Base-by-base conservation (phyloP, 1,140 invertebrate genomes). In the Delia radicum region DNA sequence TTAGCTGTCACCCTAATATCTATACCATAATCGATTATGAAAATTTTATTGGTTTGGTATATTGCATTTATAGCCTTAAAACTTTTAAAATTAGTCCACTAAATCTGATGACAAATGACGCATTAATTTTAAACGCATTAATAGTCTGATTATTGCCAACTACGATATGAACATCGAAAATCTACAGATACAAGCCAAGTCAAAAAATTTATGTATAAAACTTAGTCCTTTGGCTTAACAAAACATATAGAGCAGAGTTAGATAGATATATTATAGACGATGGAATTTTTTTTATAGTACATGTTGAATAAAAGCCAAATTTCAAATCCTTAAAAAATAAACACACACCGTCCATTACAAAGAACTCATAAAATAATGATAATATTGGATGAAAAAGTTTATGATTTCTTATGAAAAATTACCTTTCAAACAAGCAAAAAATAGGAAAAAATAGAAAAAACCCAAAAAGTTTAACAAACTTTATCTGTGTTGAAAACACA, bases 41-140 rank as follows among this genome's bases (percentile, higher is more conserved):
- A 42, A 3, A 55, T 55, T 55, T 55, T 55, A 55, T 55, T 24
- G n/a, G n/a, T 21, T 24, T 55, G 15, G 8, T 55, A 21, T 55
- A 55, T 55, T 55, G 48, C 48, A 55, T 21, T 55, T 55, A 55
- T 55, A 10, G 3, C 3, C 48, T 55, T 21, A 18, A 55, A 55
- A 55, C 48, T 55, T 55, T 55, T 55, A 8, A 55, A 55, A 55
- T 55, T 33, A 69, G 65, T 69, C 65, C 65, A 69, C n/a, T 69
- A 69, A 69, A 69, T 69, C 65, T 69, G 7, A 69, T 33, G 29
- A 69, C 24, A 69, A 69, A 69, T 69, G 65, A 69, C 31, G 65
- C 65, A 69, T 69, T 69, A 37, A 18, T 69, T 69, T 69, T 33
- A 69, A 33, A 69, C 65, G 65, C 65, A 69, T 69, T 69, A 69